phyloP scores from a whole-genome alignment of 2,113 vertebrate species.

The Campylomormyrus tamandua region DNA sequence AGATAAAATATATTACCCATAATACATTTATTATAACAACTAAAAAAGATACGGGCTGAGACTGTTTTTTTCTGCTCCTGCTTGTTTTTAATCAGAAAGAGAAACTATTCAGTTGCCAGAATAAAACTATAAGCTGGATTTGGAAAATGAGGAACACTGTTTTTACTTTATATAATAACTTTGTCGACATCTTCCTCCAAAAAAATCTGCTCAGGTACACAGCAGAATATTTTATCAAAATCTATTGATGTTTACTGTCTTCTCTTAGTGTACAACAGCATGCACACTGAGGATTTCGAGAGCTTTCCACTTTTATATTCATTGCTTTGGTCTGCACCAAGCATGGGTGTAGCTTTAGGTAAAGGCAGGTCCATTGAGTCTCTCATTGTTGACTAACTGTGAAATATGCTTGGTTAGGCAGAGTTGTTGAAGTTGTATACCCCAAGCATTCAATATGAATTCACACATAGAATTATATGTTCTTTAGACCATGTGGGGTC shows the following conservation, averaged over 20 bases:
- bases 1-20: not conserved
- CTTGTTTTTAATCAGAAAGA: not conserved
- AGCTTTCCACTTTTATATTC: not conserved
- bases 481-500: not conserved
- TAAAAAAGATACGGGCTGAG: not conserved
- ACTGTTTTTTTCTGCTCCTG: not conserved
- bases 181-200: not conserved
- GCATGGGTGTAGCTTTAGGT: not conserved
- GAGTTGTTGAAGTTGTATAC: not conserved
- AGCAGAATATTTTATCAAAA: not conserved
- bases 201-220: not conserved
- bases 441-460: not conserved
- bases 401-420: not conserved
- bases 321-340: not conserved
- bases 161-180: not conserved
- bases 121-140: not conserved
- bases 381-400: not conserved
- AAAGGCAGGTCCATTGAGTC: not conserved
- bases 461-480: not conserved
- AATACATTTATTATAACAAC: slow-evolving; percentile 1
- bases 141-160: not conserved
- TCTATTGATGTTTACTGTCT: not conserved
- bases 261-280: not conserved
- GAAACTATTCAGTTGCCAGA: not conserved
- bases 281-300: not conserved